Base-by-base conservation (phyloP, 2,113 vertebrate species). In the Oreotrochilus melanogaster region DNA sequence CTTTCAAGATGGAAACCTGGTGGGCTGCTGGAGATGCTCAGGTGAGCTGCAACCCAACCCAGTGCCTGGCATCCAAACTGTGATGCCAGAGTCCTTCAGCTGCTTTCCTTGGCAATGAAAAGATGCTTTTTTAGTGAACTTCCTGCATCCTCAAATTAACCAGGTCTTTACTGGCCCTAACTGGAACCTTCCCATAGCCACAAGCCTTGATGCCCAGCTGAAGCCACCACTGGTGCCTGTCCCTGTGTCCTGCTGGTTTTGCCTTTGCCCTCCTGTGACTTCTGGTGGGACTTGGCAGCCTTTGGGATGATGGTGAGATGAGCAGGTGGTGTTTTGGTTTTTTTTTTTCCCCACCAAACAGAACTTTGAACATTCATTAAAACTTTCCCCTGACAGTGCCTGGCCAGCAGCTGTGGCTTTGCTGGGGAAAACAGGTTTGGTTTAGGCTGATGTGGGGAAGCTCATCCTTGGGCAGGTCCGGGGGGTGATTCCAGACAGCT, bases 141-240 rank as follows among this genome's bases (percentile, higher is more conserved):
- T 27, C 0, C 3, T 7, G 43, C 31, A 4, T 71, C 72, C 57
- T 48, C 57, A 25, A 14, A 2, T 37, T 3, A 2, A n/a, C 25
- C 47, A 45, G 53, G 8, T 19, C 67, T 64, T 76, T 14, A 2
- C 14, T 65, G 76, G 30, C 61, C 13, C 13, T 42, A 9, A 1
- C 1, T 2, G 51, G 51, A 54, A 17, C 31, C 5, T 65, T n/a
- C 39, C 62, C n/a, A 17, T 10, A 11, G 1, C 50, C 21, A 5
- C 30, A 33, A 27, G 51, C 0, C 0, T 9, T 58, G 48, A 48
- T 11, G 48, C 19, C 48, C 22, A 65, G 45, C 42, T 5, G 24
- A 10, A 66, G 73, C 19, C 51, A 18, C 0, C 0, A 0, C 66
- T 18, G 51, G 64, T 5, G 23, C 14, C 2, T 3, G 4, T 39